A percentile compares a stretch with the other conserved stretches of the same genome.
Evolutionary conservation across 1,140 invertebrate genomes (phyloP).

Genomic region (Cepaea nemoralis): DNA sequence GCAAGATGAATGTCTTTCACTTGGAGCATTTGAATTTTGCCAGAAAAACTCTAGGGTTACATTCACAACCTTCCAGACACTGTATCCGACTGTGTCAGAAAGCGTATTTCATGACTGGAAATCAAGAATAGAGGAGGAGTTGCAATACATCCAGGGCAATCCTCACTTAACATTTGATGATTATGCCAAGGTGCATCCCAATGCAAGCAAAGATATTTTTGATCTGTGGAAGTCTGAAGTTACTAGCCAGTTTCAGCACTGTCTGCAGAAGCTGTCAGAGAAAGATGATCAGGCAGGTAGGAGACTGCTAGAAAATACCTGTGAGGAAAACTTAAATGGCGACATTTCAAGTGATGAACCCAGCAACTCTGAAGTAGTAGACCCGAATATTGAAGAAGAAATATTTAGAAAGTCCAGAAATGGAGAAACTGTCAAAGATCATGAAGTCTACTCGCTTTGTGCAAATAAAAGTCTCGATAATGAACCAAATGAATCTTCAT

Average conservation of each 20-base stretch:
- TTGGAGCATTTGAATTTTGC: slow-evolving; percentile 23
- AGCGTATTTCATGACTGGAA: slow-evolving; percentile 18
- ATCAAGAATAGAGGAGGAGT: neutral
- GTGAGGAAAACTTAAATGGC: neutral
- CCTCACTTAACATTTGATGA: slow-evolving; percentile 16
- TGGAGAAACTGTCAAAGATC: neutral
- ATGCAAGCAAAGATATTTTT: slow-evolving; percentile 22
- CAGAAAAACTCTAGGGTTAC: slow-evolving; percentile 3
- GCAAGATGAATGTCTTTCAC: neutral
- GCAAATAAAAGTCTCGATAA: neutral
- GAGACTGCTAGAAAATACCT: neutral
- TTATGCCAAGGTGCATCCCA: slow-evolving; percentile 9
- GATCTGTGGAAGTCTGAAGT: slow-evolving; percentile 13
- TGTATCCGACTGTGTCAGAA: slow-evolving; percentile 5
- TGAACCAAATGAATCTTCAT: slow-evolving; percentile 22
- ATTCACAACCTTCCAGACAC: neutral
- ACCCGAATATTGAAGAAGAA: neutral
- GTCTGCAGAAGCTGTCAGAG: neutral
- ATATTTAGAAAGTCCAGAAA: neutral
- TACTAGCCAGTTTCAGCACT: neutral
- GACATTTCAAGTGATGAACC: neutral
- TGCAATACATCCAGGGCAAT: slow-evolving; percentile 3
- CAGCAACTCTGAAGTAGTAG: neutral
- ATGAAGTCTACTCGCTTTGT: neutral
- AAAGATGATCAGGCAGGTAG: neutral